A percentile compares a stretch with the other conserved stretches of the same genome.
Conservation (phyloP, 2,888 invertebrate genomes). For the Orthosia gracilis region DNA sequence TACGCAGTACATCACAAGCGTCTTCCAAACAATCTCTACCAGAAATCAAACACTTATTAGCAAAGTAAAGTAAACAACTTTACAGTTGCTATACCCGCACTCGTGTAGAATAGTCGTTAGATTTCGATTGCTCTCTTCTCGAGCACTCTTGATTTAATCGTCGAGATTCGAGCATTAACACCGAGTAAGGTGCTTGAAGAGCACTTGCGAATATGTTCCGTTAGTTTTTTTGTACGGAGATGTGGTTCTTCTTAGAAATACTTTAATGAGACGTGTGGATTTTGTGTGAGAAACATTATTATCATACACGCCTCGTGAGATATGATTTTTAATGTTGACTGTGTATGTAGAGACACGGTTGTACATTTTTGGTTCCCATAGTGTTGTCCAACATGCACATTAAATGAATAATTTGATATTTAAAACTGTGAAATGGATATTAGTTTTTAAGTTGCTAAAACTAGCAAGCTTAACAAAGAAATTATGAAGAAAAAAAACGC, state of each 20-base stretch:
- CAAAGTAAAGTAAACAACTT: constrained; percentile 50
- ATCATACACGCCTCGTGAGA: constrained; percentile 37
- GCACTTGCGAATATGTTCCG: constrained; percentile 81
- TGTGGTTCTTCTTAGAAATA: constrained; percentile 60
- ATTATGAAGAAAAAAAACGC: constrained; percentile 36
- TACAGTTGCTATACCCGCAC: constrained; percentile 41
- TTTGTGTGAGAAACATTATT: constrained; percentile 53
- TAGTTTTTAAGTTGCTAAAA: neutral
- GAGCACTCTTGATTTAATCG: constrained; percentile 71
- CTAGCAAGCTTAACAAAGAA: constrained; percentile 1
- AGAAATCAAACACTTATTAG: constrained; percentile 52
- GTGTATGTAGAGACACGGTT: neutral
- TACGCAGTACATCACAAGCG: neutral
- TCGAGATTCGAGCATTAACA: constrained; percentile 76
- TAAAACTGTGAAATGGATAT: neutral
- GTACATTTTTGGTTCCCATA: neutral
- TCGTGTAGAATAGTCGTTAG: constrained; percentile 55
- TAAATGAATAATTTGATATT: neutral
- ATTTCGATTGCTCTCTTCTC: constrained; percentile 68
- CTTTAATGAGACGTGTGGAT: constrained; percentile 56
- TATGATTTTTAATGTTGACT: constrained; percentile 36
- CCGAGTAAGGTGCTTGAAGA: constrained; percentile 65
- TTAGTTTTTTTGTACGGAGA: constrained; percentile 73
- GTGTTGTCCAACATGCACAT: too few species aligned
- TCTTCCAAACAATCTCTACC: constrained; percentile 14